Percentiles rank a stretch among this genome's conserved stretches.
Evolutionary conservation across 2,888 invertebrate species (phyloP).

Genomic region (Drosophila phalerata): DNA sequence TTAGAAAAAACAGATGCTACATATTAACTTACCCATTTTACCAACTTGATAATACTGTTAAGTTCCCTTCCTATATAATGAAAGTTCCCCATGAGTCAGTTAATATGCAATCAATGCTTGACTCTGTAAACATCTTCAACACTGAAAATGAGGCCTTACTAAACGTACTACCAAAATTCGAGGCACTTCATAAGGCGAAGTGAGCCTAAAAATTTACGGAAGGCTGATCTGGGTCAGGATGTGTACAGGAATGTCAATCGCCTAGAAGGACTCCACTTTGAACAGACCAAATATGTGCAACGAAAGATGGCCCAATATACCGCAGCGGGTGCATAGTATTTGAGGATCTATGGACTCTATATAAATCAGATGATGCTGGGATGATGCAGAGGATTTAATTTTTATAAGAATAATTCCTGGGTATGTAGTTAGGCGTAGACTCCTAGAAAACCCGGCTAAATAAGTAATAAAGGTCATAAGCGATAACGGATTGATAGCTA

Average conservation of each 20-base stretch:
- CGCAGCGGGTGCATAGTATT: constrained; percentile 75
- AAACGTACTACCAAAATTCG: constrained; percentile 63
- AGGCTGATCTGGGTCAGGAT: constrained; percentile 62
- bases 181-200: constrained; percentile 58
- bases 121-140: constrained; percentile 51
- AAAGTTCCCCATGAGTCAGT: constrained; percentile 66
- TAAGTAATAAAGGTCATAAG: neutral
- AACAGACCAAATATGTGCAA: constrained; percentile 73
- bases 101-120: constrained; percentile 44
- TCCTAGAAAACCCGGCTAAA: neutral
- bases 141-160: constrained; percentile 60
- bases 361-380: constrained; percentile 22
- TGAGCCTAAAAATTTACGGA: constrained; percentile 44
- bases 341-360: constrained; percentile 59
- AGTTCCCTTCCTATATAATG: constrained; percentile 65
- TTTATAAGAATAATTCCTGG: too few species aligned
- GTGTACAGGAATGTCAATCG: constrained; percentile 78
- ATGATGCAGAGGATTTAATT: too few species aligned
- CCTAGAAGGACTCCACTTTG: constrained; percentile 72
- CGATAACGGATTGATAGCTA: neutral
- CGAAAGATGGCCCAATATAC: constrained; percentile 80
- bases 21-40: too few species aligned
- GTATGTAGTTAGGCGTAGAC: too few species aligned
- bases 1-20: too few species aligned
- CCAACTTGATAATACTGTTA: constrained; percentile 38